phyloP scores from a whole-genome alignment of 2,888 invertebrate genomes.

The Pseudeuparius sepicola region DNA sequence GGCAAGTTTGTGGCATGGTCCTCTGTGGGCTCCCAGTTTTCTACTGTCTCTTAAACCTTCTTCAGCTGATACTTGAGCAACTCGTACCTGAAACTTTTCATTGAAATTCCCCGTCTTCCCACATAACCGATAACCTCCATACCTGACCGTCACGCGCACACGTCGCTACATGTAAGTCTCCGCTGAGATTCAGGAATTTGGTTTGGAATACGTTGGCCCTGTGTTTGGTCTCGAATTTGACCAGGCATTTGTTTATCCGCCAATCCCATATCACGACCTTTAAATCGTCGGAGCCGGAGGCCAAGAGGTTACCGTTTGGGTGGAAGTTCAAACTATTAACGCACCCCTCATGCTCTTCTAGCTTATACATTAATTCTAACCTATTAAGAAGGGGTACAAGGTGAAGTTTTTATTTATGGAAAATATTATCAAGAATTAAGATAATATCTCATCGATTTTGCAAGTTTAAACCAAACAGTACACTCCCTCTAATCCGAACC shows the following conservation, averaged over 20 bases:
- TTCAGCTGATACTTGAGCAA: slow-evolving; percentile 48
- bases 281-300: slow-evolving; percentile 87
- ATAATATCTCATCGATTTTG: no score
- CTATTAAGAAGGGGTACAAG: no score
- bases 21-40: slow-evolving; percentile 56
- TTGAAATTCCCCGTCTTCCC: neutral
- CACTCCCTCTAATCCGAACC: no score
- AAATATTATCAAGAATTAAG: no score
- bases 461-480: neutral
- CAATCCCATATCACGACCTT: slow-evolving; percentile 86
- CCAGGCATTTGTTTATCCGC: slow-evolving; percentile 56
- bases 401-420: no score
- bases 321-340: slow-evolving; percentile 91
- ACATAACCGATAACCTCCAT: slow-evolving; percentile 23
- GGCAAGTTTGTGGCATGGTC: slow-evolving; percentile 79
- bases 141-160: slow-evolving; percentile 87
- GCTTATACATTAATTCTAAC: slow-evolving; percentile 63
- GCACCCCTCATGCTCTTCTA: slow-evolving; percentile 78
- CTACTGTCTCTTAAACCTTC: slow-evolving; percentile 42
- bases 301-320: slow-evolving; percentile 62
- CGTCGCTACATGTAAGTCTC: slow-evolving; percentile 75
- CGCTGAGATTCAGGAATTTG: slow-evolving; percentile 75
- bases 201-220: slow-evolving; percentile 81
- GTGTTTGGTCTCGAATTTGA: slow-evolving; percentile 72
- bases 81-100: slow-evolving; percentile 43